phyloP scores from a whole-genome alignment of 2,113 vertebrate species.

The Oophaga pumilio region DNA sequence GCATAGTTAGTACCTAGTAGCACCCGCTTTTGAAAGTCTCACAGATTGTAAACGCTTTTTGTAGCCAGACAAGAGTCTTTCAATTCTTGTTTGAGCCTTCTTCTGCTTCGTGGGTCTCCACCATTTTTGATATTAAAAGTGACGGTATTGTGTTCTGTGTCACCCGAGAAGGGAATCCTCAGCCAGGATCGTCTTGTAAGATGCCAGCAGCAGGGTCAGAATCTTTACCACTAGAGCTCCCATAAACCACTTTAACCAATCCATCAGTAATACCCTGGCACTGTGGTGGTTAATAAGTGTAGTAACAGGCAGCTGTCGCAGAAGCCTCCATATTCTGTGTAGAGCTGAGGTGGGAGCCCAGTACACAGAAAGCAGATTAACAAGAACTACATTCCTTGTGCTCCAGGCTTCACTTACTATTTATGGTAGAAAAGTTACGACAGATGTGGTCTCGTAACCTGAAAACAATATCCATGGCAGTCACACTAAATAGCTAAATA shows the following conservation, averaged over 20 bases:
- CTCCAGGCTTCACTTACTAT: constrained; percentile 48
- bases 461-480: constrained; percentile 53
- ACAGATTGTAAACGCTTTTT: too few relatives aligned
- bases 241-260: background rate
- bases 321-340: constrained; percentile 11
- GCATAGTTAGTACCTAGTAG: too few relatives aligned
- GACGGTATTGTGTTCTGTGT: too few relatives aligned
- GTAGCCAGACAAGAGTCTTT: too few relatives aligned
- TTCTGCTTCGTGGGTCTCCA: too few relatives aligned
- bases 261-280: background rate
- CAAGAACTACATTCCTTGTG: constrained; percentile 38
- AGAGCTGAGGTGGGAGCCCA: constrained; percentile 7
- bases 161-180: too few relatives aligned
- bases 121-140: too few relatives aligned
- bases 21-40: too few relatives aligned
- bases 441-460: constrained; percentile 48
- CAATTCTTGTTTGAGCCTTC: too few relatives aligned
- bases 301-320: background rate
- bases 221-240: background rate
- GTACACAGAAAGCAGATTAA: constrained; percentile 39
- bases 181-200: too few relatives aligned
- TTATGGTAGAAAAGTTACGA: constrained; percentile 41
- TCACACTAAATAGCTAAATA: constrained; percentile 54
- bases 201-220: background rate
- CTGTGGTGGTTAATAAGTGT: background rate